Base-by-base conservation (phyloP, 53 echinoderm and acorn worm genomes). In the Crossaster papposus region DNA sequence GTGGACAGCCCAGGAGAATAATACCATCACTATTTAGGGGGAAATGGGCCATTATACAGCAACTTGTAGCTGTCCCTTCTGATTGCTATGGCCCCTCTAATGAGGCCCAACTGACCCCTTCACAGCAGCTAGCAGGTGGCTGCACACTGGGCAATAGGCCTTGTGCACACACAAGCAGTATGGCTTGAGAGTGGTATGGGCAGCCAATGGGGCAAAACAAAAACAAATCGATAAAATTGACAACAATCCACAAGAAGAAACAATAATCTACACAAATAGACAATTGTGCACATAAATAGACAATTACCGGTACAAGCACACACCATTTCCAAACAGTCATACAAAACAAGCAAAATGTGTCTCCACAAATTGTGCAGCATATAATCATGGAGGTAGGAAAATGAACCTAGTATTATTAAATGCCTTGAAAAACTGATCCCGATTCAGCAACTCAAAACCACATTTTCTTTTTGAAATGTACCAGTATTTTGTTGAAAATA, bases 11-110 rank as follows among this genome's bases (percentile, higher is more conserved):
- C 53, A 52, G 15, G 52, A 70, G 73, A 17, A 14, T 84, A 72
- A 84, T 84, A n/a, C n/a, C n/a, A n/a, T n/a, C n/a, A n/a, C 29
- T 44, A 20, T 7, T 30, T 58, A 17, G 58, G 28, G 72, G 73
- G 71, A 84, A 51, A 84, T 80, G 58, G 80, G 80, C 80, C 80
- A 62, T 80, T 58, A 80, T 58, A 58, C 34, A 58, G 10, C 80
- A 58, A 33, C 32, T 58, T 31, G 17, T 80, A 58, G n/a, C 62
- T 80, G 80, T 80, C 80, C 18, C 34, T 31, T 80, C 62, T 80
- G 63, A 80, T 80, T 80, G 78, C 30, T 31, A 31, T 4, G 34
- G 32, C 30, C 34, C 35, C 63, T 80, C 78, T 78, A 51, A 78
- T 80, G 33, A 80, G 58, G 11, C 24, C 51, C 24, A 14, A 78